phyloP scores from a whole-genome alignment of 2,797 vertebrate genomes.

The Spinus olivaceus region DNA sequence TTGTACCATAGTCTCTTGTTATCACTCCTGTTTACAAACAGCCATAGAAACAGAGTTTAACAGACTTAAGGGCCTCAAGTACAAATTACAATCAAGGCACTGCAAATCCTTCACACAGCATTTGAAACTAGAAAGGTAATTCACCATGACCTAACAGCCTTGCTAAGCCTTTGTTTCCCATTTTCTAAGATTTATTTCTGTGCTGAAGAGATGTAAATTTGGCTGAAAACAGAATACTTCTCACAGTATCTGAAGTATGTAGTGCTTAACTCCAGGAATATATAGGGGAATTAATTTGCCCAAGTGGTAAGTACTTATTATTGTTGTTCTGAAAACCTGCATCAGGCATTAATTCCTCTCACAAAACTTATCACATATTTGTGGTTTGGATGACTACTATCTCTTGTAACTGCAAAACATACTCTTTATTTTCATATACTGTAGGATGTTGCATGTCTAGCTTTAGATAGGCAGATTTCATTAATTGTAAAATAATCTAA shows the following conservation, averaged over 20 bases:
- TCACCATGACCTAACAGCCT: background rate
- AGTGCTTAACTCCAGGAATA: background rate
- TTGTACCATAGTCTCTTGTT: background rate
- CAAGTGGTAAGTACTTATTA: background rate
- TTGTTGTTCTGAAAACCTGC: background rate
- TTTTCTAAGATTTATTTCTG: background rate
- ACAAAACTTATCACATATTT: background rate
- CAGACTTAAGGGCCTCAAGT: background rate
- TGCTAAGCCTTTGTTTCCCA: background rate
- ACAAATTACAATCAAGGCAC: background rate
- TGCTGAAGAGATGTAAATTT: background rate
- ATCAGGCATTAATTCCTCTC: background rate
- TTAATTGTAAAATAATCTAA: conserved; percentile 47
- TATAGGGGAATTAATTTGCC: background rate
- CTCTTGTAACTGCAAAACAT: background rate
- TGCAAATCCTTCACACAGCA: background rate
- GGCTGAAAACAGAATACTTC: background rate
- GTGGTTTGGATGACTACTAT: background rate
- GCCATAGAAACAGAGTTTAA: background rate
- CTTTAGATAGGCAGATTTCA: conserved; percentile 35
- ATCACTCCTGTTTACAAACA: background rate
- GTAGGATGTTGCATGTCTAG: background rate
- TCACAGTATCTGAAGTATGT: background rate
- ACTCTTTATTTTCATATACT: background rate
- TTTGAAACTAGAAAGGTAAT: background rate